Evolutionary conservation across 2,797 vertebrate species (phyloP).

Genomic region (Mallotus villosus): DNA sequence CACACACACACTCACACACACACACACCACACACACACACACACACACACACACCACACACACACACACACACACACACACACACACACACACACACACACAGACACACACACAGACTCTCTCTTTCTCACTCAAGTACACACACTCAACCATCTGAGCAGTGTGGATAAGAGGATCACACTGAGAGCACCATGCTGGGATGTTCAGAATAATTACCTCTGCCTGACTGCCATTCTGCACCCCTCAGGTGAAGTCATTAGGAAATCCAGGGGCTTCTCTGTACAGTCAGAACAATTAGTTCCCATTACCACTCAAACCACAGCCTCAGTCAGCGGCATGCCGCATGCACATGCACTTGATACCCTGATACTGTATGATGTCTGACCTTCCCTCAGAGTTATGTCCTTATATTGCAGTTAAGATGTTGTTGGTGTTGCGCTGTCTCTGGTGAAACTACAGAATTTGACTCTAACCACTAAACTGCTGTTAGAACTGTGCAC

Average conservation of each 20-base stretch:
- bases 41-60: constrained; percentile 7
- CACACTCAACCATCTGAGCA: neutral
- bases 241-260: constrained; percentile 73
- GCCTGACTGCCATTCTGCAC: constrained; percentile 63
- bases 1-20: neutral
- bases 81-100: neutral
- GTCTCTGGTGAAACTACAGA: neutral
- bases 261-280: constrained; percentile 59
- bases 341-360: neutral
- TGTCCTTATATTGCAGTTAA: neutral
- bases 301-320: constrained; percentile 46
- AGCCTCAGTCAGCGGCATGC: neutral
- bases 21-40: neutral
- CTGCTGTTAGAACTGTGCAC: neutral
- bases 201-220: constrained; percentile 71
- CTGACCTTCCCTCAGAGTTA: neutral
- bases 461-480: neutral
- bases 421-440: neutral
- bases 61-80: neutral
- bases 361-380: neutral
- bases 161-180: constrained; percentile 37
- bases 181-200: constrained; percentile 67
- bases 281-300: constrained; percentile 60
- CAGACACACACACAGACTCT: neutral
- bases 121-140: neutral